Base-by-base conservation (phyloP, 2,888 invertebrate genomes). In the Agriopis marginaria region DNA sequence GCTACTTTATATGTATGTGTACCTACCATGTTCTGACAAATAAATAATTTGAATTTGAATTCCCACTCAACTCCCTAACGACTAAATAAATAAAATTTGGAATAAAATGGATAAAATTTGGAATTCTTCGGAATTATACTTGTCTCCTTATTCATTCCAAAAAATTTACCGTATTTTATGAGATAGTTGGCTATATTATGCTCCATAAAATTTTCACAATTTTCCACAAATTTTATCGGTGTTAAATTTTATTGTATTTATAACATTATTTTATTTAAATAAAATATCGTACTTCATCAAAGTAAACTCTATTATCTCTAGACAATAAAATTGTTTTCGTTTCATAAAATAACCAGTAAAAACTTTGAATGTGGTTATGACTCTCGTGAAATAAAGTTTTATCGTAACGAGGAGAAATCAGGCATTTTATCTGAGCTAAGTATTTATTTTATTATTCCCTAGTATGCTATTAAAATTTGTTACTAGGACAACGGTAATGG, bases 251-350 rank as follows among this genome's bases (percentile, higher is more conserved):
- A 56, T 14, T 44, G 44, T 44, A 44, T 56, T 17, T n/a, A 39
- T 11, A 32, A 51, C 9, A 12, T 32, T 23, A 50, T 50, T 23
- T 5, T 17, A 39, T 2, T 14, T 10, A 10, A 17, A 50, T 50
- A 61, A 17, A 49, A 60, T 39, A 8, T 60, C 23, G n/a, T 12
- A 49, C 9, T 47, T 49, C n/a, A 72, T 75, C 0, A 32, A 40
- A 50, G 61, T 55, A 54, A 47, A 63, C 47, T 47, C 9, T n/a
- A 54, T 45, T 63, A 63, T 63, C 55, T 55, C 47, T 10, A 9
- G 23, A 44, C 47, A 47, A 47, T 63, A 63, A 63, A 63, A 62
- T 62, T 65, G 56, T 65, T 63, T 55, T 63, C 17, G 63, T 47
- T 47, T 14, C 54, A 55, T 51, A 47, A 66, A 51, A 51, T 45